Percentiles rank a stretch among this genome's conserved stretches.
These are phyloP conservation scores for Pteruthius melanotis DNA, from an alignment of 2,113 vertebrate genomes.

Conservation along the genomic window DNA sequence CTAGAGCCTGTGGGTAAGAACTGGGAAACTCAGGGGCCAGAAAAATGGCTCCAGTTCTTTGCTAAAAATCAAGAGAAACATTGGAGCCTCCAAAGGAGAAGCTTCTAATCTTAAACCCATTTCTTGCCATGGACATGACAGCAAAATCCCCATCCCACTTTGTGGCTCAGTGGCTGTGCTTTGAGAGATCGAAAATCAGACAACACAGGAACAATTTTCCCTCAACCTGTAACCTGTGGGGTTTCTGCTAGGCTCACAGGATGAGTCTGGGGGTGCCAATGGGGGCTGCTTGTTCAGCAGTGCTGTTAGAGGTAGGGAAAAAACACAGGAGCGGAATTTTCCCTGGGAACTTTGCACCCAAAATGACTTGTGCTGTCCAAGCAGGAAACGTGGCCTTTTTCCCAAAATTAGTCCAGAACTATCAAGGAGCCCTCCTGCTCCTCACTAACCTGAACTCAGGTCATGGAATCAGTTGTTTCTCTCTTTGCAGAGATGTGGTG, in stretches of 20 bases:
- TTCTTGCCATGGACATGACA: neutral
- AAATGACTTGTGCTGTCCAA: fast-evolving
- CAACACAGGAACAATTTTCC: neutral
- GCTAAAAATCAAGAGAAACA: neutral
- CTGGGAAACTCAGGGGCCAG: neutral
- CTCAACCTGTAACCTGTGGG: neutral
- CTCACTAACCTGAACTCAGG: neutral
- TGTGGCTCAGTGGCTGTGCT: neutral
- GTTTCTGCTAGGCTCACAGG: neutral
- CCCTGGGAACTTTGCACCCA: neutral
- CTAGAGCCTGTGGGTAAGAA: neutral
- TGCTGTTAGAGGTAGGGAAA: neutral
- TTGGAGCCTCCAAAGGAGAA: neutral
- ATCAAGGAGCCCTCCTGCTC: neutral
- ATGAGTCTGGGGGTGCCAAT: neutral
- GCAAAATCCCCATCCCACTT: neutral
- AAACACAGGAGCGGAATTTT: neutral
- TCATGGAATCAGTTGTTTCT: neutral
- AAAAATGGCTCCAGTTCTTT: neutral
- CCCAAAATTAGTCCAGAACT: neutral
- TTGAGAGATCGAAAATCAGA: neutral
- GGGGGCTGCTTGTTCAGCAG: neutral
- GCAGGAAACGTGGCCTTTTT: neutral
- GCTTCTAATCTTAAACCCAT: neutral
- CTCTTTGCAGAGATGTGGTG: neutral